Evolutionary conservation across 92 coral and sea anemone genomes (phyloP).

Genomic region (Heteractis magnifica): DNA sequence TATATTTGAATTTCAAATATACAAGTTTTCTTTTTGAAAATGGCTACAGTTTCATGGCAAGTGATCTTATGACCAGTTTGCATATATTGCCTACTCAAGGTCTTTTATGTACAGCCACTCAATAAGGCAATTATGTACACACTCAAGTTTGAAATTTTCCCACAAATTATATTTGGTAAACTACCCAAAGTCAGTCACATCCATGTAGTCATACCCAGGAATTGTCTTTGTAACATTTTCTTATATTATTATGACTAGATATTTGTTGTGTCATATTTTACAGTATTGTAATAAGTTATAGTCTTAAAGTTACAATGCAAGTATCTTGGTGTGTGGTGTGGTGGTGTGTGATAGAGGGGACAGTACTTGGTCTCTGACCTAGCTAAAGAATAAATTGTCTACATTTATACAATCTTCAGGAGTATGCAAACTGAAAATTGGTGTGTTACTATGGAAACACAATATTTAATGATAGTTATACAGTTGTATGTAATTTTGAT

Average conservation of each 20-base stretch:
- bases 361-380: not conserved
- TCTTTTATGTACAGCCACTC: too few relatives aligned
- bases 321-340: not conserved
- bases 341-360: not conserved
- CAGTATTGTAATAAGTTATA: too few relatives aligned
- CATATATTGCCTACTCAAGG: too few relatives aligned
- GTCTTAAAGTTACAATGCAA: not conserved
- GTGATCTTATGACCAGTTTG: too few relatives aligned
- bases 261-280: not conserved
- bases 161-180: too few relatives aligned
- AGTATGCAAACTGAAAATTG: not conserved
- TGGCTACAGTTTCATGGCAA: too few relatives aligned
- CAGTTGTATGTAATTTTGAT: constrained; percentile 9
- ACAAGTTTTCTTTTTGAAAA: too few relatives aligned
- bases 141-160: too few relatives aligned
- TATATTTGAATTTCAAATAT: too few relatives aligned
- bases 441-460: not conserved
- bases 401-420: constrained; percentile 9
- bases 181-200: too few relatives aligned
- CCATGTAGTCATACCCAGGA: too few relatives aligned
- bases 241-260: not conserved
- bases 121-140: too few relatives aligned
- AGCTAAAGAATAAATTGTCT: not conserved
- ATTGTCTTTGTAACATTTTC: not conserved
- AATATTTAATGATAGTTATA: not conserved